Base-by-base conservation (phyloP, 2,888 invertebrate species). In the Plusia festucae region DNA sequence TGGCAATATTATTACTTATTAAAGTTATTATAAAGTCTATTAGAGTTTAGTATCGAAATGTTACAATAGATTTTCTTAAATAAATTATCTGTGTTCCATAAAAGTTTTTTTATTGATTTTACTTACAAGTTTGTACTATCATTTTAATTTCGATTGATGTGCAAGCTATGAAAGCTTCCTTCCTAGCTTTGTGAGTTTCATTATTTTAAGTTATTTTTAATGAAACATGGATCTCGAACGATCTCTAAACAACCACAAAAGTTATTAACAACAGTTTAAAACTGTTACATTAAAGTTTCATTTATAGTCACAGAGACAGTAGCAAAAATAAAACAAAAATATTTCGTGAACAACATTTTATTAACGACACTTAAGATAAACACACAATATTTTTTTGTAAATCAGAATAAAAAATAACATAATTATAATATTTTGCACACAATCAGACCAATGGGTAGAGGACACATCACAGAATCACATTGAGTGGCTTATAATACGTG, bases 71-170 rank as follows among this genome's bases (percentile, higher is more conserved):
- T 87, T 89, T 89, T 90, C 87, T 76, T 86, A 87, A 81, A 91
- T 91, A 91, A 93, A 90, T 82, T 91, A 90, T 91, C 85, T 78
- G 91, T 91, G 91, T 91, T 92, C 81, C 79, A 73, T 70, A 70
- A 52, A 54, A 46, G 56, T 58, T 64, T 68, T 67, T 13, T 30
- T 32, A 53, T 40, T 20, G 15, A 18, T 58, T 44, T 27, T 34
- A 32, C 7, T 32, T 32, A 32, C 32, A n/a, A n/a, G n/a, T n/a
- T n/a, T n/a, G n/a, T n/a, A n/a, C n/a, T n/a, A n/a, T n/a, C n/a
- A n/a, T n/a, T n/a, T n/a, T n/a, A n/a, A n/a, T n/a, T n/a, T n/a
- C n/a, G n/a, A n/a, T n/a, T n/a, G n/a, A n/a, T n/a, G n/a, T n/a
- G n/a, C n/a, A n/a, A n/a, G n/a, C n/a, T n/a, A n/a, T n/a, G n/a